Conservation (phyloP, 2,797 vertebrate species). For the Sebastes trivittatus region DNA sequence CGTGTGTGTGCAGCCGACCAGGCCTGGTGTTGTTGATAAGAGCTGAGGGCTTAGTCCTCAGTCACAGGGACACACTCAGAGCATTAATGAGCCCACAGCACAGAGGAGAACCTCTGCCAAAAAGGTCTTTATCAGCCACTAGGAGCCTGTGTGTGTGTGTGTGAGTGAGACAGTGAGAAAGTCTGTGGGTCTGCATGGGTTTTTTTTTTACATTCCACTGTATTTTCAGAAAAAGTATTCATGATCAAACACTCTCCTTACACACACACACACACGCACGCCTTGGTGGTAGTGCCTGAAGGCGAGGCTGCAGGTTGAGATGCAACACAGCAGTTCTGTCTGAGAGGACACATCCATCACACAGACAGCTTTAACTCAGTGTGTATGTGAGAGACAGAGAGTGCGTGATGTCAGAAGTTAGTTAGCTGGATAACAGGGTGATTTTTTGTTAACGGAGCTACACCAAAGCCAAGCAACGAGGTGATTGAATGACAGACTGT, state of each 20-base stretch:
- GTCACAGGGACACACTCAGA: constrained; percentile 73
- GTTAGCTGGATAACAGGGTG: constrained; percentile 37
- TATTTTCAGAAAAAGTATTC: constrained; percentile 29
- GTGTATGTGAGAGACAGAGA: background rate
- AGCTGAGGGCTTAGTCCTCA: constrained; percentile 76
- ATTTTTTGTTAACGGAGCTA: constrained; percentile 20
- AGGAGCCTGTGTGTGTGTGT: constrained; percentile 26
- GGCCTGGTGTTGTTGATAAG: constrained; percentile 82
- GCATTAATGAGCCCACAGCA: constrained; percentile 79
- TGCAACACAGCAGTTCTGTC: constrained; percentile 62
- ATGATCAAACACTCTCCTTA: constrained; percentile 13
- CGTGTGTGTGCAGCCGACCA: constrained; percentile 40
- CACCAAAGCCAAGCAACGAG: constrained; percentile 25
- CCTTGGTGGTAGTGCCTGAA: constrained; percentile 37
- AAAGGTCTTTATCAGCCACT: constrained; percentile 75
- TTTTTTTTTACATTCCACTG: background rate
- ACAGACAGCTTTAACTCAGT: constrained; percentile 48
- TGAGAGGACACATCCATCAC: constrained; percentile 69
- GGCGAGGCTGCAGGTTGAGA: constrained; percentile 64
- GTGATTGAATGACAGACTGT: constrained; percentile 52
- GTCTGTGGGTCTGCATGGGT: constrained; percentile 2
- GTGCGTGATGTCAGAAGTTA: constrained; percentile 42
- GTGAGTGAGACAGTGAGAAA: background rate
- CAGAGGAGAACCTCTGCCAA: constrained; percentile 70
- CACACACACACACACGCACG: background rate